Evolutionary conservation across 2,888 invertebrate species (phyloP).

Genomic region (Drosophila basisetae): DNA sequence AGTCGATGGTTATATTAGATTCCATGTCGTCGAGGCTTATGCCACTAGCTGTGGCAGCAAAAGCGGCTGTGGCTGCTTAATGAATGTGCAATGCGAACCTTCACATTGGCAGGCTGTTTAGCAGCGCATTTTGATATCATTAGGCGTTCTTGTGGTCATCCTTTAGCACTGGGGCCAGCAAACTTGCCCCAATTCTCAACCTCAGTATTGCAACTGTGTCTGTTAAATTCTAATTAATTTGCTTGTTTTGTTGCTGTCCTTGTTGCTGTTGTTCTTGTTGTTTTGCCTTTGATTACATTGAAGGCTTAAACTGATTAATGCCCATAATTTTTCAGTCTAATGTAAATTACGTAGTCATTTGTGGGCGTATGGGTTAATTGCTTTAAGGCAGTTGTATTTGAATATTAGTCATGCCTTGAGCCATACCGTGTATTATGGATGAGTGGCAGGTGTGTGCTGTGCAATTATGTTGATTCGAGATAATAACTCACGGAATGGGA

Average conservation of each 20-base stretch:
- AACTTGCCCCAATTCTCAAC: not conserved
- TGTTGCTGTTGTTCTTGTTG: slow-evolving; percentile 19
- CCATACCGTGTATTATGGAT: slow-evolving; percentile 15
- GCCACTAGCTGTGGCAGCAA: slow-evolving; percentile 26
- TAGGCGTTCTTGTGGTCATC: slow-evolving; percentile 51
- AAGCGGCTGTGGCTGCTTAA: slow-evolving; percentile 60
- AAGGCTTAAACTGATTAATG: slow-evolving; percentile 58
- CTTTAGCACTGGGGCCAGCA: slow-evolving; percentile 1
- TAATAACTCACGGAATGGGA: not conserved
- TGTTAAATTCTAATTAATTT: slow-evolving; percentile 70
- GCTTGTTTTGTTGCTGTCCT: slow-evolving; percentile 8
- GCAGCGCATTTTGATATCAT: slow-evolving; percentile 50
- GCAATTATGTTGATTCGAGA: slow-evolving; percentile 18
- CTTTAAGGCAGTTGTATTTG: slow-evolving; percentile 34
- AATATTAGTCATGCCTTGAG: slow-evolving; percentile 28
- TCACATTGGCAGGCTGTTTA: slow-evolving; percentile 38
- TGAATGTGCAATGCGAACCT: slow-evolving; percentile 58
- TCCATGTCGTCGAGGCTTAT: slow-evolving; percentile 32
- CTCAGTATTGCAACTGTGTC: slow-evolving; percentile 24
- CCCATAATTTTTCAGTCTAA: slow-evolving; percentile 51
- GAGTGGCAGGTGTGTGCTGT: not conserved
- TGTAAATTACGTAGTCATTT: slow-evolving; percentile 42
- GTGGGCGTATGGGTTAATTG: slow-evolving; percentile 30
- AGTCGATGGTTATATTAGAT: slow-evolving; percentile 15
- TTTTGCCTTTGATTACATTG: slow-evolving; percentile 60